phyloP scores from a whole-genome alignment of 2,797 vertebrate species.

The Agapornis canus region DNA sequence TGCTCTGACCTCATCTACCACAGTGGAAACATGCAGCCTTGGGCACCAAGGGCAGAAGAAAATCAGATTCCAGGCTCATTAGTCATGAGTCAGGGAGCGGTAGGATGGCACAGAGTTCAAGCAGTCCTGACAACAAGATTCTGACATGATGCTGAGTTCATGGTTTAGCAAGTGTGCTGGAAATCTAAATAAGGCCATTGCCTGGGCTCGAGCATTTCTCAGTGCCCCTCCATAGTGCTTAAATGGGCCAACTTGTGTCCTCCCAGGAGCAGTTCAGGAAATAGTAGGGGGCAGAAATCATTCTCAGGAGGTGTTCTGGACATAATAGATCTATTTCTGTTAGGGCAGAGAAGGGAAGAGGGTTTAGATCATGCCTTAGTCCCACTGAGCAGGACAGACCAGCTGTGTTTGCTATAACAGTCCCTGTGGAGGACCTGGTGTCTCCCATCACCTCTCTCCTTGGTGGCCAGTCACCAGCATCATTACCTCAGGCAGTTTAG shows the following conservation, averaged over 20 bases:
- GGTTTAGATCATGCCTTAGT: not conserved
- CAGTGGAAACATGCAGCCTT: not conserved
- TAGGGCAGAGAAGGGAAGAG: not conserved
- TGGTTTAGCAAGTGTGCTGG: not conserved
- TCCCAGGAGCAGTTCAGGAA: not conserved
- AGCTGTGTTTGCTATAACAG: not conserved
- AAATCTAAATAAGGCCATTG: not conserved
- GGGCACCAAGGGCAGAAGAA: not conserved
- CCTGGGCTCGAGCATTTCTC: not conserved
- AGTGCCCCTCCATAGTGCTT: not conserved
- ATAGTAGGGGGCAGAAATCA: not conserved
- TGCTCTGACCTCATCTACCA: not conserved
- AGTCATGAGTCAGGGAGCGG: not conserved
- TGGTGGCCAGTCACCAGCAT: not conserved
- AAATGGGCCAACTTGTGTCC: not conserved
- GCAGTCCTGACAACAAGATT: not conserved
- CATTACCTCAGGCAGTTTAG: not conserved
- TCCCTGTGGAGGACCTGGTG: not conserved
- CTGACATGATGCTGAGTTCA: not conserved
- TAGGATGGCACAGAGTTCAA: not conserved
- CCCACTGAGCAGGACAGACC: rapidly evolving
- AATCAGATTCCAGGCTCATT: not conserved
- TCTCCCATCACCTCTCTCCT: not conserved
- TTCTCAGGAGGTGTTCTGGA: not conserved
- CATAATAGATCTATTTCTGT: not conserved